phyloP scores from a whole-genome alignment of 2,113 vertebrate genomes.

The Hepsetus odoe region DNA sequence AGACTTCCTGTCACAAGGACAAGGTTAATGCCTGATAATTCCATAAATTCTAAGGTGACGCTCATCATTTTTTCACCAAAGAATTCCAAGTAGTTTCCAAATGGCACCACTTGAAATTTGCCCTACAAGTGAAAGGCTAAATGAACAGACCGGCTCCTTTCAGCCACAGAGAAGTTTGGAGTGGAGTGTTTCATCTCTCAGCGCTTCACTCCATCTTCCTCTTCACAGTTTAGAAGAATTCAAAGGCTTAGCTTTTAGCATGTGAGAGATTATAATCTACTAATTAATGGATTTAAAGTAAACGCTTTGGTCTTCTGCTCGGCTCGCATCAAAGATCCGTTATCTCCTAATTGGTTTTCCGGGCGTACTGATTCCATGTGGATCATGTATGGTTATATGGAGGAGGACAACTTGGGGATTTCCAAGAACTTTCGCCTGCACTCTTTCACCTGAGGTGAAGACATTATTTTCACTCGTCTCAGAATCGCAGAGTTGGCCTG shows the following conservation, averaged over 20 bases:
- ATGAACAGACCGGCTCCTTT: not conserved
- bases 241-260: constrained; percentile 57
- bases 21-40: too few relatives aligned
- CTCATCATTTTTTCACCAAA: too few relatives aligned
- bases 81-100: too few relatives aligned
- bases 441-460: not conserved
- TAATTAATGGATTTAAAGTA: constrained; percentile 79
- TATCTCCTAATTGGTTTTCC: constrained; percentile 75
- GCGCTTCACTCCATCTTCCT: not conserved
- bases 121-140: not conserved
- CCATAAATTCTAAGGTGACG: too few relatives aligned
- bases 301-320: constrained; percentile 66
- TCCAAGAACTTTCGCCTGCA: constrained; percentile 5
- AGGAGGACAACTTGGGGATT: not conserved
- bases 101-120: too few relatives aligned
- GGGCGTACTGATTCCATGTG: constrained; percentile 65
- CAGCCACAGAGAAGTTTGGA: constrained; percentile 4
- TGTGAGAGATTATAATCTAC: constrained; percentile 68
- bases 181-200: constrained; percentile 15
- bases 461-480: not conserved
- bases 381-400: constrained; percentile 42
- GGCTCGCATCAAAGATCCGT: constrained; percentile 72
- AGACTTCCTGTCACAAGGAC: too few relatives aligned
- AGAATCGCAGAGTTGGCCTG: not conserved
- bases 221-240: constrained; percentile 33